These are phyloP conservation scores for Paragorgia papillata DNA, from an alignment of 92 coral and sea anemone species.

Conservation along the genomic window DNA sequence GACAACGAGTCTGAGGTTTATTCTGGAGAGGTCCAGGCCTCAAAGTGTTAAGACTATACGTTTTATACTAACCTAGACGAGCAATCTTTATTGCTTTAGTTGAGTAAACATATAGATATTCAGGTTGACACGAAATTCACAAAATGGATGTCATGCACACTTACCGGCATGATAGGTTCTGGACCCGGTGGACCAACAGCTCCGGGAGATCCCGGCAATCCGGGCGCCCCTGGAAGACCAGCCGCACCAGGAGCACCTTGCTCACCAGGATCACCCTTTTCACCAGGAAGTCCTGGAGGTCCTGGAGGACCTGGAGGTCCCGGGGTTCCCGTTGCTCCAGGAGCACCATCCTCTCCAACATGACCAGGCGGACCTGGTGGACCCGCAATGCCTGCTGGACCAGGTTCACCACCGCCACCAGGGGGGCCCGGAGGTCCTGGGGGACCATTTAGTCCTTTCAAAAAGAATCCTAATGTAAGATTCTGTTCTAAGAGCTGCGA, in stretches of 20 bases:
- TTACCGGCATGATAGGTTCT: conserved; percentile 98
- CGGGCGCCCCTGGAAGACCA: conserved; percentile 99
- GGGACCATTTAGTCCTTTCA: conserved; percentile 99
- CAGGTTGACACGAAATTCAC: no score
- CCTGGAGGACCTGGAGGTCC: conserved; percentile 99
- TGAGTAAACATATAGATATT: no score
- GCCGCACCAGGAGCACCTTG: conserved; percentile 99
- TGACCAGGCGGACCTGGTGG: conserved; percentile 96
- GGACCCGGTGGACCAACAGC: conserved; percentile 93
- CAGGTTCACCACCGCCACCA: conserved; percentile 94
- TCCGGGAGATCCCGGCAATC: conserved; percentile 95
- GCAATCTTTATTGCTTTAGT: no score
- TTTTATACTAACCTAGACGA: no score
- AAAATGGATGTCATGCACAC: no score
- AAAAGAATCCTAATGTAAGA: conserved; percentile 98
- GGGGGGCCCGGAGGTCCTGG: conserved; percentile 99
- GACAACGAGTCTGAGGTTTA: no score
- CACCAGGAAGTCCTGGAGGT: conserved; percentile 99
- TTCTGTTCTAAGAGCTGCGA: conserved; percentile 98
- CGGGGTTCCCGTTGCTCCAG: conserved; percentile 97
- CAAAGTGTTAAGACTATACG: no score
- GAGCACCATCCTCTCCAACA: conserved; percentile 99
- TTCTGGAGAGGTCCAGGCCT: no score
- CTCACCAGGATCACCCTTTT: conserved; percentile 97
- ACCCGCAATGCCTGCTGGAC: conserved; percentile 91